Evolutionary conservation across 2,888 invertebrate genomes (phyloP).

Genomic region (Cotesia congregata): DNA sequence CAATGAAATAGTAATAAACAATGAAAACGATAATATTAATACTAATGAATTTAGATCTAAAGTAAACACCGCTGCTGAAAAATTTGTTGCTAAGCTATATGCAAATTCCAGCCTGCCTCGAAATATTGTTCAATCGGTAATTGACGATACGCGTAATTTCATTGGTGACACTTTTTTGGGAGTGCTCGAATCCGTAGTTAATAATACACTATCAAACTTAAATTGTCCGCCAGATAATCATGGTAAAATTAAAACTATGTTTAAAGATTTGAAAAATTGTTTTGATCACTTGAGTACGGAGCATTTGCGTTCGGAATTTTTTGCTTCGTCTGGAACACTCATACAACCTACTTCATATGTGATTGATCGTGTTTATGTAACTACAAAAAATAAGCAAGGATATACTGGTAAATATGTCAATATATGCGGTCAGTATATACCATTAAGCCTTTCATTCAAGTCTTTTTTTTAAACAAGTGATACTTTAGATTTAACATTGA

Average conservation of each 20-base stretch:
- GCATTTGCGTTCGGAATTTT: conserved; percentile 4
- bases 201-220: too few relatives aligned
- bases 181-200: too few relatives aligned
- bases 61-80: too few relatives aligned
- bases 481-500: conserved; percentile 30
- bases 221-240: conserved; percentile 9
- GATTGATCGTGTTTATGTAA: conserved; percentile 5
- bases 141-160: too few relatives aligned
- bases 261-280: background rate
- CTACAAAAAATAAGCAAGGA: conserved; percentile 13
- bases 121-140: too few relatives aligned
- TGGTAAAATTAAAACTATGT: background rate
- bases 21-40: too few relatives aligned
- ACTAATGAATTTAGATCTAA: too few relatives aligned
- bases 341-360: conserved; percentile 10
- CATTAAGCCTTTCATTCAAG: conserved; percentile 18
- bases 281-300: conserved; percentile 12
- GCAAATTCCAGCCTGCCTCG: too few relatives aligned
- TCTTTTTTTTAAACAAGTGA: conserved; percentile 22
- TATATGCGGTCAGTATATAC: background rate
- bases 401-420: background rate
- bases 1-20: too few relatives aligned
- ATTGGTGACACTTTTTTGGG: too few relatives aligned
- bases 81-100: too few relatives aligned
- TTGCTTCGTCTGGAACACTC: background rate